Evolutionary conservation across 2,113 vertebrate species (phyloP), one percentile per base, ranked within the genome.

Genomic region (Perccottus glenii): DNA sequence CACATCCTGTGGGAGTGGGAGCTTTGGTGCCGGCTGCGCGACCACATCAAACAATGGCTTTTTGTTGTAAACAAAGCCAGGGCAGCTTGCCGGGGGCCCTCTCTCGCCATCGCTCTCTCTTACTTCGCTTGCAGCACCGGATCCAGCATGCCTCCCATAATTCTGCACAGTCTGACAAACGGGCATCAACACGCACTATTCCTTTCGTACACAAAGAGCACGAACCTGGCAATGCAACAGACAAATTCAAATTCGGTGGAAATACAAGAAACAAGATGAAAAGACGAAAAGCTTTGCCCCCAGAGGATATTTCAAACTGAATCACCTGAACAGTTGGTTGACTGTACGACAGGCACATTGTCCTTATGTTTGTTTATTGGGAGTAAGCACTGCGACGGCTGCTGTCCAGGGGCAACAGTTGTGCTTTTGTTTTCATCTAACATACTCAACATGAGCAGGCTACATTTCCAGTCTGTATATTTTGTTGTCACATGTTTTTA

Each of bases 11-110:
- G 91, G 90, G 90, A 93, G 92, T 49, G 72, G 84, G 87, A 86
- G 89, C 82, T 90, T 87, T 90, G 85, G 86, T 88, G 86, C 85
- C 86, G 88, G 88, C 86, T 88, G 84, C 56, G 61, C 74, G 77
- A 86, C 90, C 92, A 92, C 92, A 93, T 92, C 90, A 93, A 92
- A 92, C 92, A 93, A 93, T 92, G 88, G 89, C 88, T 93, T 92
- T 92, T 88, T 93, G 91, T 91, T 90, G 90, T 93, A 91, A 93
- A 93, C 92, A 93, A 93, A 93, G 90, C 90, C 87, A 90, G 86
- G 87, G 92, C 90, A 88, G 91, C 80, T 86, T 91, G 91, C 91
- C 88, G 84, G 82, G 87, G 87, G 90, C 86, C 84, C 75, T 70
- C 73, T 77, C 72, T 53, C 74, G 82, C 68, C 64, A 56, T 35